These are phyloP conservation scores for Plebejus argus DNA, from an alignment of 2,888 invertebrate genomes.

Conservation along the genomic window DNA sequence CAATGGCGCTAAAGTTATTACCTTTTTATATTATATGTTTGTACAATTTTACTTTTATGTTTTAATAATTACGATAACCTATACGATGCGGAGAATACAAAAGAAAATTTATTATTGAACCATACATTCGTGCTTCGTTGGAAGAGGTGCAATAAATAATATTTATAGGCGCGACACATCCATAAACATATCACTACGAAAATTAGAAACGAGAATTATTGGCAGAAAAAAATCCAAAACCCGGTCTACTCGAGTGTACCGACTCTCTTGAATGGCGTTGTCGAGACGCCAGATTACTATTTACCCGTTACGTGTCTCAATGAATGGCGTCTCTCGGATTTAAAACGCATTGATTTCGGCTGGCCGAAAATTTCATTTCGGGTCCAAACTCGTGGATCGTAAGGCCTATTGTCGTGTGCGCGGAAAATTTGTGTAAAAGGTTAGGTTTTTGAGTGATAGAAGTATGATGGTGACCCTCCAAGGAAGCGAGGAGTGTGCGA, in stretches of 20 bases:
- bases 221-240: background rate
- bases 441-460: conserved; percentile 50
- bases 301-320: conserved; percentile 78
- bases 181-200: background rate
- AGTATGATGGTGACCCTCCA: conserved; percentile 56
- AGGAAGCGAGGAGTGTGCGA: conserved; percentile 64
- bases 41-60: background rate
- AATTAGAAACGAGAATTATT: conserved; percentile 4
- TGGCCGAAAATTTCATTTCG: background rate
- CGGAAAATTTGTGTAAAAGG: conserved; percentile 30
- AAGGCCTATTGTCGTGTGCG: conserved; percentile 29
- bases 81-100: background rate
- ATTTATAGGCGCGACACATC: background rate
- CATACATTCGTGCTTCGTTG: background rate
- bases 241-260: conserved; percentile 54
- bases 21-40: background rate
- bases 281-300: conserved; percentile 72
- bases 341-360: conserved; percentile 40
- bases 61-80: background rate
- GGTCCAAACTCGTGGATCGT: conserved; percentile 10
- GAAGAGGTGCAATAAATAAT: background rate
- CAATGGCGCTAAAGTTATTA: background rate
- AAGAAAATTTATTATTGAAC: background rate
- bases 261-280: conserved; percentile 71
- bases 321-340: conserved; percentile 69